Evolutionary conservation across 2,797 vertebrate species (phyloP).

Genomic region (Streptopelia turtur): DNA sequence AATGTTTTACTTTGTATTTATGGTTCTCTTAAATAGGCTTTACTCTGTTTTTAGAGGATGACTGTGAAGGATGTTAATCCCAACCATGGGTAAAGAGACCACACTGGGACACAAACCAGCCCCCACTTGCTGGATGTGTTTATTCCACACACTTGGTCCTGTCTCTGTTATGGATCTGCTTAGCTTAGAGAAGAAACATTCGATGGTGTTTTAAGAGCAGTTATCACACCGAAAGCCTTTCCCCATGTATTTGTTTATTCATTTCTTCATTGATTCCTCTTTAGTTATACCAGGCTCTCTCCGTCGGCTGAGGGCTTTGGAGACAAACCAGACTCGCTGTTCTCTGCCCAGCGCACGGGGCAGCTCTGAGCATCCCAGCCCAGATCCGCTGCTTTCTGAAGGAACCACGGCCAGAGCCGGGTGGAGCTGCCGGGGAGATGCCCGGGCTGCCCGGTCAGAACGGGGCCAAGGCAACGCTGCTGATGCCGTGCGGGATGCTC

Average conservation of each 20-base stretch:
- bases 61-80: neutral
- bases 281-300: neutral
- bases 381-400: too few relatives aligned
- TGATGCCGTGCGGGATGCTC: fast-evolving
- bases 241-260: neutral
- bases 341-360: neutral
- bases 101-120: neutral
- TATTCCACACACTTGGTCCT: neutral
- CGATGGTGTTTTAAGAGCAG: neutral
- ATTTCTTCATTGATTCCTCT: neutral
- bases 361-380: neutral
- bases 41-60: neutral
- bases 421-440: too few relatives aligned
- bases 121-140: neutral
- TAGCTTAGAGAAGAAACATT: neutral
- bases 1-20: neutral
- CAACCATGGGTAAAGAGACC: neutral
- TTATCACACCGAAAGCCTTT: neutral
- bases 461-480: fast-evolving
- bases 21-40: neutral
- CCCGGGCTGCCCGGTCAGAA: neutral
- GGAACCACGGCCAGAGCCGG: fast-evolving
- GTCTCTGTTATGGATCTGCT: neutral
- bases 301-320: neutral
- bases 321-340: fast-evolving